These are phyloP conservation scores for Irena cyanogastra DNA, from an alignment of 2,113 vertebrate genomes.

Conservation along the genomic window DNA sequence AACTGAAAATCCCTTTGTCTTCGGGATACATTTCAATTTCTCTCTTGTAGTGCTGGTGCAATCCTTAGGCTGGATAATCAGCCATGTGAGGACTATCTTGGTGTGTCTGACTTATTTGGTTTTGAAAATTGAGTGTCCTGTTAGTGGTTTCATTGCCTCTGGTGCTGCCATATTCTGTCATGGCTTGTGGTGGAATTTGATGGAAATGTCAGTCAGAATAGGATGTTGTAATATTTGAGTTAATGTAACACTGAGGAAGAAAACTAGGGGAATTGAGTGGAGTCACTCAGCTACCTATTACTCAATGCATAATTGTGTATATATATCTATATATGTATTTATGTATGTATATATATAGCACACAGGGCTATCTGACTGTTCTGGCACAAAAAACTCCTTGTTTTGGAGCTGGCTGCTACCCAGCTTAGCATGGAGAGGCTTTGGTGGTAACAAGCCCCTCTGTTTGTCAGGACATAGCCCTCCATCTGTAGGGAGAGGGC, in stretches of 20 bases:
- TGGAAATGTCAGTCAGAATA: conserved; percentile 41
- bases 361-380: fast-evolving
- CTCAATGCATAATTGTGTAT: neutral
- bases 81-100: neutral
- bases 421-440: neutral
- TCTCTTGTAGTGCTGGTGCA: neutral
- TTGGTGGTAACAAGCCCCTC: neutral
- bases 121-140: conserved; percentile 34
- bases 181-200: conserved; percentile 27
- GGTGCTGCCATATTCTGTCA: conserved; percentile 39
- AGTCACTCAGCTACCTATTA: neutral
- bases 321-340: fast-evolving
- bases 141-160: conserved; percentile 23
- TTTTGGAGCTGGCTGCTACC: neutral
- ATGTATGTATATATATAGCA: neutral
- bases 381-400: neutral
- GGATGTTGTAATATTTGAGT: conserved; percentile 51
- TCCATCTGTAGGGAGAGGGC: neutral
- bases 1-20: conserved; percentile 40
- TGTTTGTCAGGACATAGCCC: neutral
- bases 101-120: conserved; percentile 13
- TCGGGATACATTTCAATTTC: conserved; percentile 14
- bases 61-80: conserved; percentile 23
- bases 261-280: neutral
- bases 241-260: neutral